A percentile compares a stretch with the other conserved stretches of the same genome.
phyloP scores from a whole-genome alignment of 2,797 vertebrate species.

The Sylvilagus floridanus region DNA sequence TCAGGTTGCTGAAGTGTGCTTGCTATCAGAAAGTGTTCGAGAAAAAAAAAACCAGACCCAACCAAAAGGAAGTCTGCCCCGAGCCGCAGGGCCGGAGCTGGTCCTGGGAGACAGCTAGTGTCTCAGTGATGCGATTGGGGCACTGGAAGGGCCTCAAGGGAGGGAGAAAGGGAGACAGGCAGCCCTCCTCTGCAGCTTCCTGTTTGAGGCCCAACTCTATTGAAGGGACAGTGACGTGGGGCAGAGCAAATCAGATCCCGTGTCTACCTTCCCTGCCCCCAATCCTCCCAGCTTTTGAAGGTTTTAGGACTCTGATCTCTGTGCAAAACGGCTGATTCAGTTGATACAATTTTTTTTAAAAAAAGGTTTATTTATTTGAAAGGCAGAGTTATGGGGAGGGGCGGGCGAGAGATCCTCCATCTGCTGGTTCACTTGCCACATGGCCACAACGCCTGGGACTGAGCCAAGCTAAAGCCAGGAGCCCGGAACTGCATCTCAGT shows the following conservation, averaged over 20 bases:
- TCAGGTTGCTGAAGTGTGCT: slow-evolving; percentile 19
- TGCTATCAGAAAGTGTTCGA: background rate
- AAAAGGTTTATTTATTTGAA: too few species aligned
- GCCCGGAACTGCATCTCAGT: too few species aligned
- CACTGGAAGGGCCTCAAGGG: background rate
- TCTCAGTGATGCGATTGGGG: background rate
- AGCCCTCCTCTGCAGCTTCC: background rate
- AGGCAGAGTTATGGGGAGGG: too few species aligned
- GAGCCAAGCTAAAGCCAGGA: too few species aligned
- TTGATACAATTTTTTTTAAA: background rate
- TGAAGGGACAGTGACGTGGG: background rate
- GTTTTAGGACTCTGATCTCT: background rate
- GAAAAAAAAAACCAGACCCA: background rate
- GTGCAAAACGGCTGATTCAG: background rate
- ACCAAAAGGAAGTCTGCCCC: background rate
- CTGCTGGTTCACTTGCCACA: too few species aligned
- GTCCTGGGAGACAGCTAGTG: background rate
- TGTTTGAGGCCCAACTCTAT: background rate
- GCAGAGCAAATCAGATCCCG: background rate
- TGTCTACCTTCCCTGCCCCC: background rate
- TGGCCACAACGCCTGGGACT: too few species aligned
- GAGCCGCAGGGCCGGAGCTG: background rate
- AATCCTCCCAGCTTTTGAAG: background rate
- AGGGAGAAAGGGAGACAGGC: background rate
- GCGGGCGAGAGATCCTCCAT: too few species aligned